Evolutionary conservation across 2,888 invertebrate genomes (phyloP).

Genomic region (Oxyscelio sp.): DNA sequence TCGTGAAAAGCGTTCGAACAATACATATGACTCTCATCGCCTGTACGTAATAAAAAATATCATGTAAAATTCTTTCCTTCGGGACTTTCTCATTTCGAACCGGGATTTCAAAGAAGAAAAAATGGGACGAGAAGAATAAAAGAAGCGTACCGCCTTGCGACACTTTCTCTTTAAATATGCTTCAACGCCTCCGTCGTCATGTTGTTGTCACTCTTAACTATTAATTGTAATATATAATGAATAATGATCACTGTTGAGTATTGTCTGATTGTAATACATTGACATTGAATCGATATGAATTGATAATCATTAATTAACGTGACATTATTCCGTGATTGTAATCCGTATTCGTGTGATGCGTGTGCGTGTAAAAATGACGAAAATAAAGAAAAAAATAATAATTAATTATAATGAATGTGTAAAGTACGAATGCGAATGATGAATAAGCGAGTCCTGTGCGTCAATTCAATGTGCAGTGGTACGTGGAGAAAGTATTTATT

Average conservation of each 20-base stretch:
- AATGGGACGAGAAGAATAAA: constrained; percentile 50
- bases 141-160: constrained; percentile 81
- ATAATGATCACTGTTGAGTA: constrained; percentile 88
- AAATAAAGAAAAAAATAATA: constrained; percentile 54
- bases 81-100: constrained; percentile 54
- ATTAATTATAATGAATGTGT: no score
- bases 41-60: constrained; percentile 72
- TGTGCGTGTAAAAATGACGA: constrained; percentile 70
- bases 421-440: no score
- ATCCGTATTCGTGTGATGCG: constrained; percentile 82
- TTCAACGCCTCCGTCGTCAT: constrained; percentile 89
- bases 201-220: constrained; percentile 89
- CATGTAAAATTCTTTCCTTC: constrained; percentile 71
- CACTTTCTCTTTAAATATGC: constrained; percentile 82
- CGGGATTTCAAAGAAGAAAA: constrained; percentile 47
- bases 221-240: constrained; percentile 88
- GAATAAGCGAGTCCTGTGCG: no score
- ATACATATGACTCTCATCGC: constrained; percentile 75
- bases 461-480: no score
- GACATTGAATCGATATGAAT: constrained; percentile 89
- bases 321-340: constrained; percentile 84
- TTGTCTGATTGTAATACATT: constrained; percentile 89
- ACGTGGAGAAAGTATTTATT: no score
- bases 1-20: constrained; percentile 76
- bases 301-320: constrained; percentile 88